A percentile compares a stretch with the other conserved stretches of the same genome.
Conservation (phyloP, 2,797 vertebrate species). For the Xerus rutilus region DNA sequence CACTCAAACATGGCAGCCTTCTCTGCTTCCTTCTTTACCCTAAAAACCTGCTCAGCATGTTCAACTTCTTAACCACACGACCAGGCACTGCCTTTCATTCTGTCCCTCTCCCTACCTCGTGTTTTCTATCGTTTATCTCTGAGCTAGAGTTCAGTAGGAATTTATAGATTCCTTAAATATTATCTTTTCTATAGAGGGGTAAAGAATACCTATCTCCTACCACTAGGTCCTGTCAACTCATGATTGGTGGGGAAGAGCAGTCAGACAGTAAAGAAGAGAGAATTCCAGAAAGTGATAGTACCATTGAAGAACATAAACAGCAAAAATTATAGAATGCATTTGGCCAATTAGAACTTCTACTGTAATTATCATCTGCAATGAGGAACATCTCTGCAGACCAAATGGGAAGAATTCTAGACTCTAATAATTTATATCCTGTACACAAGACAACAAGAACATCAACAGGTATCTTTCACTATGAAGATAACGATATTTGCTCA, state of each 20-base stretch:
- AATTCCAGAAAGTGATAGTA: not conserved
- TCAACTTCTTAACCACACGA: accelerated
- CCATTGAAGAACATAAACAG: not conserved
- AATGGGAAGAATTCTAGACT: not conserved
- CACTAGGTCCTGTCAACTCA: not conserved
- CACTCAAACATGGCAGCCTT: not conserved
- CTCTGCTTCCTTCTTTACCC: not conserved
- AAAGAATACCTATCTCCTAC: not conserved
- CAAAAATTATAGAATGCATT: not conserved
- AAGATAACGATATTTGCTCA: not conserved
- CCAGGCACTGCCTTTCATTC: accelerated
- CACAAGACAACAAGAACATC: not conserved
- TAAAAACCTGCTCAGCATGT: accelerated
- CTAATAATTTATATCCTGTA: no score
- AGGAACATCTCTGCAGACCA: not conserved
- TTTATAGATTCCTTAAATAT: not conserved
- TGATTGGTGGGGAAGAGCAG: not conserved
- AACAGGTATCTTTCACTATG: not conserved
- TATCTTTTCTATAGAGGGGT: not conserved
- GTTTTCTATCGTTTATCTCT: not conserved
- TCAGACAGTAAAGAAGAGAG: not conserved
- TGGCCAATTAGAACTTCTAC: not conserved
- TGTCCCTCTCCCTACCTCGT: not conserved
- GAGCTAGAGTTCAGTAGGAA: not conserved
- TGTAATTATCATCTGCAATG: not conserved